phyloP scores from a whole-genome alignment of 2,113 vertebrate genomes.

The Craseonycteris thonglongyai region DNA sequence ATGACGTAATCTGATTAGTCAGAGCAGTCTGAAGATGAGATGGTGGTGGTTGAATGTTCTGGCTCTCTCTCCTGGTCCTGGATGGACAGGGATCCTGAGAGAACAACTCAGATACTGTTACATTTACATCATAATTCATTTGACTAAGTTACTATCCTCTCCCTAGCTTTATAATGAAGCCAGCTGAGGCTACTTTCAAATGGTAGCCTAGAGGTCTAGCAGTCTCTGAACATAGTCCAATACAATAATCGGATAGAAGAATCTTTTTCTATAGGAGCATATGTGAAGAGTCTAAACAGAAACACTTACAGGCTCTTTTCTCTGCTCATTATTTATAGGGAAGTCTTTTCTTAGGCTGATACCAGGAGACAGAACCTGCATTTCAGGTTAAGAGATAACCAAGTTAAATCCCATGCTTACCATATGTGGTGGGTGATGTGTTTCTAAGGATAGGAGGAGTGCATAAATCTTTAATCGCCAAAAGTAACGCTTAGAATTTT shows the following conservation, averaged over 20 bases:
- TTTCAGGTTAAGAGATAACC: not conserved
- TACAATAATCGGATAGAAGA: not conserved
- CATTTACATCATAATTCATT: not conserved
- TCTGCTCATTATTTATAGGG: not conserved
- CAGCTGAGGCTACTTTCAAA: slow-evolving; percentile 21
- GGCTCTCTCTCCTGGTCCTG: not conserved
- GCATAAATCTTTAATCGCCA: not conserved
- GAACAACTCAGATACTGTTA: not conserved
- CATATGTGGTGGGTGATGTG: not conserved
- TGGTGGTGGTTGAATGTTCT: not conserved
- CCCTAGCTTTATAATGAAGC: not conserved
- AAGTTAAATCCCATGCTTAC: not conserved
- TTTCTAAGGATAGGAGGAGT: not conserved
- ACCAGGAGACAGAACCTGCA: not conserved
- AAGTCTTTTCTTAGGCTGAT: not conserved
- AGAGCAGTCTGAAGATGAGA: slow-evolving; percentile 57
- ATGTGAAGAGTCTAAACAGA: not conserved
- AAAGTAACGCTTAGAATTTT: not conserved
- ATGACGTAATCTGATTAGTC: slow-evolving; percentile 29
- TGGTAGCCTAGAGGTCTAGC: not conserved
- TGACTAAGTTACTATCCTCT: not conserved
- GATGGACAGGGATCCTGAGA: not conserved
- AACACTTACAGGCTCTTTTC: not conserved
- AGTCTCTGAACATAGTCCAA: not conserved
- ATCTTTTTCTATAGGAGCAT: not conserved